Evolutionary conservation across 2,797 vertebrate genomes (phyloP).

Genomic region (Leptatherina wallacei): DNA sequence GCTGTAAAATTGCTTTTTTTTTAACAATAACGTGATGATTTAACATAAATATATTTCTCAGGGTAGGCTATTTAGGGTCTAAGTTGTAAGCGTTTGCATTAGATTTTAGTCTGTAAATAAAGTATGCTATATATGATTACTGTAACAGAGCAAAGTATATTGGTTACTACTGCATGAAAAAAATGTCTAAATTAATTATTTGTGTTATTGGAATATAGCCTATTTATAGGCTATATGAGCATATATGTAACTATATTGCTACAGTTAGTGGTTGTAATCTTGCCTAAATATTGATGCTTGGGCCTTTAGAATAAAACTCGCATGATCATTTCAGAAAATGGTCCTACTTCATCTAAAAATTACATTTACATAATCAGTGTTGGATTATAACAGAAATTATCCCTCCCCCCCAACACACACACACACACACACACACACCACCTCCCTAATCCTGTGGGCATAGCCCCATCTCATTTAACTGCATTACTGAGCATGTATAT

Average conservation of each 20-base stretch:
- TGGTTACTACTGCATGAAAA: too few relatives aligned
- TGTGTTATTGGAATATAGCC: too few relatives aligned
- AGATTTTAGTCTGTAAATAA: not conserved
- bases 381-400: constrained; percentile 56
- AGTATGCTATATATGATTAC: not conserved
- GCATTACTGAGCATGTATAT: not conserved
- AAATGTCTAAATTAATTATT: too few relatives aligned
- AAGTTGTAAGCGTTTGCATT: not conserved
- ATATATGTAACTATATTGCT: too few relatives aligned
- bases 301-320: not conserved
- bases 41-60: too few relatives aligned
- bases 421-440: too few relatives aligned
- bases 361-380: constrained; percentile 49
- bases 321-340: constrained; percentile 8
- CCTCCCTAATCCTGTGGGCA: constrained; percentile 18
- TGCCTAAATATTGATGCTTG: not conserved
- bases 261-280: not conserved
- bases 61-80: too few relatives aligned
- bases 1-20: not conserved
- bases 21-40: too few relatives aligned
- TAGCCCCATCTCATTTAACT: not conserved
- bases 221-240: too few relatives aligned
- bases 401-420: too few relatives aligned
- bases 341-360: constrained; percentile 30
- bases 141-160: not conserved